A percentile compares a stretch with the other conserved stretches of the same genome.
Conservation (phyloP, 2,888 invertebrate species). For the Agrochola lychnidis region DNA sequence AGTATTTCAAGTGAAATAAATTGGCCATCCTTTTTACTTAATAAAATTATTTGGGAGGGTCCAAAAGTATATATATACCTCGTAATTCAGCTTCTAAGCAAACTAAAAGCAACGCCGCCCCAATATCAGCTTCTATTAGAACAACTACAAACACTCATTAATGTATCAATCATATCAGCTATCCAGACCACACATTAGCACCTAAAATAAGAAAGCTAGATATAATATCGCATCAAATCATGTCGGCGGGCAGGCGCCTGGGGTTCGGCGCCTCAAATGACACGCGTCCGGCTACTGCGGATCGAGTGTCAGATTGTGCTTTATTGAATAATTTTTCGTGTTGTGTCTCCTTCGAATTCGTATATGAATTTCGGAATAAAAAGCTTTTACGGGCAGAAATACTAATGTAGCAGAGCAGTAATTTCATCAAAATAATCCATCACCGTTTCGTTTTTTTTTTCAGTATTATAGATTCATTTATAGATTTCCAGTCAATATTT, state of each 20-base stretch:
- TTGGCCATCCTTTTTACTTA: background rate
- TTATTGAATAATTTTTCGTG: slow-evolving; percentile 54
- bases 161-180: slow-evolving; percentile 46
- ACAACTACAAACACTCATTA: slow-evolving; percentile 33
- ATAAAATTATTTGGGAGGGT: background rate
- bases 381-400: background rate
- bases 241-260: slow-evolving; percentile 67
- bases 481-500: background rate
- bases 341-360: slow-evolving; percentile 9
- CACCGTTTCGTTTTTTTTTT: background rate
- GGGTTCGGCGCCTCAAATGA: slow-evolving; percentile 74
- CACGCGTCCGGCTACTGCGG: slow-evolving; percentile 68
- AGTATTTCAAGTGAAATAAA: background rate
- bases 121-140: slow-evolving; percentile 36
- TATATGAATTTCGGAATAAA: background rate
- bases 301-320: slow-evolving; percentile 62
- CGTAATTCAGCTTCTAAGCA: background rate
- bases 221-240: slow-evolving; percentile 59
- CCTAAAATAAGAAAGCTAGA: slow-evolving; percentile 63
- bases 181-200: slow-evolving; percentile 58
- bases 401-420: background rate
- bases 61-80: background rate
- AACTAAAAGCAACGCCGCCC: background rate
- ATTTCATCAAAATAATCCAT: background rate
- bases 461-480: background rate